Base-by-base conservation (phyloP, 2,888 invertebrate genomes). In the Cinara cedri region DNA sequence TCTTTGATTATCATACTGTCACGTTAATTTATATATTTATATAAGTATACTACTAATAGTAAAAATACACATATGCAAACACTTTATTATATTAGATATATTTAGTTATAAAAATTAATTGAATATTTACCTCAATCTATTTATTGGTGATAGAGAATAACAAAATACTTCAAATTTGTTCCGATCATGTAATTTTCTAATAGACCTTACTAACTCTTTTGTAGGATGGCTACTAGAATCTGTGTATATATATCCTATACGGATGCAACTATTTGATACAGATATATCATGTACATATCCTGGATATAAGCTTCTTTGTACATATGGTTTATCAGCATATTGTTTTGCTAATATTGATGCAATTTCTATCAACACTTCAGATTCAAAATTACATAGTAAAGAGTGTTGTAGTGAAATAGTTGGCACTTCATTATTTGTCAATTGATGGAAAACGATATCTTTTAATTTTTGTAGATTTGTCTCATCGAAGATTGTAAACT, bases 161-260 rank as follows among this genome's bases (percentile, higher is more conserved):
- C 94, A 95, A 86, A 91, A 95, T 63, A 97, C 90, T 88, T 99
- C 98, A 1, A 98, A 93, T 83, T 89, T 89, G 42, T 87, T 87
- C 62, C 90, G 89, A 83, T 96, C 90, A 85, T 98, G 97, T 83
- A 96, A 88, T 44, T 98, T 98, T 63, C 98, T 99, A 84, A 99
- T 92, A 55, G 97, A 97, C 86, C 99, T 99, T 99, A 99, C 99
- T 83, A 99, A 88, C 88, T 99, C 98, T 74, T 97, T 97, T 54
- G 99, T 99, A 54, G 99, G 99, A 88, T 99, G 99, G 86, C 99
- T 98, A 71, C 98, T 98, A 86, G 99, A 99, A 86, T 99, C 99
- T 71, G 98, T 98, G 84, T 97, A 98, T 1, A 99, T 96, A 86
- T 98, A 99, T 66, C 99, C 99, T 84, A 99, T 92, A 81, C 91